Conservation (phyloP, 2,888 invertebrate genomes). For the Xanthostigma xanthostigma region DNA sequence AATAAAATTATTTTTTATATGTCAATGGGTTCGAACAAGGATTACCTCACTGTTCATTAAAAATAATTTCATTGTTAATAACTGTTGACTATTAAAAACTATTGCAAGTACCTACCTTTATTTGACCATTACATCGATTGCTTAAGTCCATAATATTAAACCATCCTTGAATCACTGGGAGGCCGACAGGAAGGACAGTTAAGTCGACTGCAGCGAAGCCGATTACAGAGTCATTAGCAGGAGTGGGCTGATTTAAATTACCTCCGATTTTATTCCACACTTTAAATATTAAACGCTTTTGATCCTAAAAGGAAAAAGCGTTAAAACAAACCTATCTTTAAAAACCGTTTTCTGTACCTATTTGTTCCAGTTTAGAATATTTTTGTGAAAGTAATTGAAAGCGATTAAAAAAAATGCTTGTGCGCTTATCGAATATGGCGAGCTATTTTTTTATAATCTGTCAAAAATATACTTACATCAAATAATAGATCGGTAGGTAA, state of each 20-base stretch:
- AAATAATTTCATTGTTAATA: background rate
- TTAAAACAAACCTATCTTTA: background rate
- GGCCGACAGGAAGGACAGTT: slow-evolving; percentile 32
- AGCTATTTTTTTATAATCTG: too few species aligned
- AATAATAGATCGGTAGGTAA: slow-evolving; percentile 32
- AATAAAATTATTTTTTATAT: too few species aligned
- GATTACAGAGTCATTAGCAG: slow-evolving; percentile 39
- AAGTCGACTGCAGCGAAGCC: slow-evolving; percentile 45
- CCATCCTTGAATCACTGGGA: slow-evolving; percentile 41
- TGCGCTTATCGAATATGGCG: too few species aligned
- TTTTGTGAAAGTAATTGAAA: too few species aligned
- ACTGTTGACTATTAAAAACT: background rate
- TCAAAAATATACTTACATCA: slow-evolving; percentile 30
- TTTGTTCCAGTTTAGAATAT: too few species aligned
- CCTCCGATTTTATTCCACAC: slow-evolving; percentile 39
- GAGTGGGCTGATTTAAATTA: slow-evolving; percentile 30
- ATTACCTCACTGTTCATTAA: too few species aligned
- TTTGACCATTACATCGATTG: slow-evolving; percentile 41
- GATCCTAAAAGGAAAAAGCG: slow-evolving; percentile 28
- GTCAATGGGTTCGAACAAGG: too few species aligned
- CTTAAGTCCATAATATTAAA: slow-evolving; percentile 46
- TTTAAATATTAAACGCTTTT: slow-evolving; percentile 42
- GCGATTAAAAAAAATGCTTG: too few species aligned
- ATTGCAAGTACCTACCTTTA: slow-evolving; percentile 30
- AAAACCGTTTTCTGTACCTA: background rate